Conservation (phyloP, 2,797 vertebrate genomes). For the Crocidura indochinensis region DNA sequence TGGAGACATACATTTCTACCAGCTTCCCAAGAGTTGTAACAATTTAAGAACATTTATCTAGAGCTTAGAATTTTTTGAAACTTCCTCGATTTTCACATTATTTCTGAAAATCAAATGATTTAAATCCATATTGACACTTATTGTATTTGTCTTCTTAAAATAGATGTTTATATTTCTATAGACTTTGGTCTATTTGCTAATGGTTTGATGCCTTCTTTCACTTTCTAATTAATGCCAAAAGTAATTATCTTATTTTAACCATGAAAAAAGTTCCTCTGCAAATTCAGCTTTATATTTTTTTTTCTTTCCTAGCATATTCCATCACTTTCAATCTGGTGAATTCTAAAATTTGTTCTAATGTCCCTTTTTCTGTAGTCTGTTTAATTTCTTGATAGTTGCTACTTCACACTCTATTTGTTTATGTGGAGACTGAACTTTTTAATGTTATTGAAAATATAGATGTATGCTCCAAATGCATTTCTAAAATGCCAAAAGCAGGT, state of each 20-base stretch:
- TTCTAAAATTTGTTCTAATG: not conserved
- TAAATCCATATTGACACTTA: not conserved
- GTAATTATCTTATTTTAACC: not conserved
- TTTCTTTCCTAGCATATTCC: not conserved
- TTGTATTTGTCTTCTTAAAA: not conserved
- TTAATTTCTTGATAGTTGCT: not conserved
- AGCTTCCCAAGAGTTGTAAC: not conserved
- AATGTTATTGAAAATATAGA: not conserved
- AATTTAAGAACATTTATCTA: too few relatives aligned
- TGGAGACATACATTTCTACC: not conserved
- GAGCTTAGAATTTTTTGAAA: not conserved
- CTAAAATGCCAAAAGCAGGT: not conserved
- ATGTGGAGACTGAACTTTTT: not conserved
- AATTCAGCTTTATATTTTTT: not conserved
- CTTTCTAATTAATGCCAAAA: not conserved
- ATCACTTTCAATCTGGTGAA: not conserved
- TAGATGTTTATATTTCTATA: not conserved
- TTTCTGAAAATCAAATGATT: not conserved
- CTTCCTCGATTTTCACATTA: not conserved
- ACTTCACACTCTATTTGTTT: not conserved
- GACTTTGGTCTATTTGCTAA: not conserved
- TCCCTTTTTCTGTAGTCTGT: not conserved
- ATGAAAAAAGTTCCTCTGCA: not conserved
- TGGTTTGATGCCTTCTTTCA: not conserved
- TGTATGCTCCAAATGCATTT: not conserved